Conservation (phyloP, 1,140 invertebrate species). For the Acyrthosiphon pisum region DNA sequence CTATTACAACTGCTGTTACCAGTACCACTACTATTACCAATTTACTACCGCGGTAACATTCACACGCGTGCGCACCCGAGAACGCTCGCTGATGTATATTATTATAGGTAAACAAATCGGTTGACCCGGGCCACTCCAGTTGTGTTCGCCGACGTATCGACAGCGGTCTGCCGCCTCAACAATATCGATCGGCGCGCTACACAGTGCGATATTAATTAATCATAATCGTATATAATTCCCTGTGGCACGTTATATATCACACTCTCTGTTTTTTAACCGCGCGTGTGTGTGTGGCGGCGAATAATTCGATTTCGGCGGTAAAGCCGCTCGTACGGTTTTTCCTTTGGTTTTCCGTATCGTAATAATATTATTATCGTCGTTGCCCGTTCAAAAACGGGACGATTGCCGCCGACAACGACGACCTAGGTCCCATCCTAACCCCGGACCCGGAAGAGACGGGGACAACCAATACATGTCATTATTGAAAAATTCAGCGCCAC, state of each 20-base stretch:
- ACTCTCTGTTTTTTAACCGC: not conserved
- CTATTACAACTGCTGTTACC: not conserved
- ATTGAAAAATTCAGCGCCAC: not conserved
- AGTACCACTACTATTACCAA: not conserved
- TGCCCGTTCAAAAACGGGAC: not conserved
- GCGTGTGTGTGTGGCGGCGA: not conserved
- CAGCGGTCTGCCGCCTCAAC: not conserved
- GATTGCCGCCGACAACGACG: not conserved
- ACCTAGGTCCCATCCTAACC: not conserved
- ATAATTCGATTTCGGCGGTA: not conserved
- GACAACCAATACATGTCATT: not conserved
- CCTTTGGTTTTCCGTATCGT: not conserved
- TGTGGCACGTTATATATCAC: not conserved
- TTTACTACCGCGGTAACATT: not conserved
- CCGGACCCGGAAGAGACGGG: not conserved
- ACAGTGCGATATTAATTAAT: not conserved
- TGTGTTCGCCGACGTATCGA: not conserved
- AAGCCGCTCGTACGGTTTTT: not conserved
- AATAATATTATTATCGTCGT: not conserved
- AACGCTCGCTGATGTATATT: not conserved
- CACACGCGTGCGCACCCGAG: not conserved
- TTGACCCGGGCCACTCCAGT: not conserved
- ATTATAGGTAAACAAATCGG: slow-evolving; percentile 33
- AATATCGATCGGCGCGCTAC: not conserved
- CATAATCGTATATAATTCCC: not conserved